phyloP scores from a whole-genome alignment of 2,797 vertebrate genomes.

The Poliocrania exsul region DNA sequence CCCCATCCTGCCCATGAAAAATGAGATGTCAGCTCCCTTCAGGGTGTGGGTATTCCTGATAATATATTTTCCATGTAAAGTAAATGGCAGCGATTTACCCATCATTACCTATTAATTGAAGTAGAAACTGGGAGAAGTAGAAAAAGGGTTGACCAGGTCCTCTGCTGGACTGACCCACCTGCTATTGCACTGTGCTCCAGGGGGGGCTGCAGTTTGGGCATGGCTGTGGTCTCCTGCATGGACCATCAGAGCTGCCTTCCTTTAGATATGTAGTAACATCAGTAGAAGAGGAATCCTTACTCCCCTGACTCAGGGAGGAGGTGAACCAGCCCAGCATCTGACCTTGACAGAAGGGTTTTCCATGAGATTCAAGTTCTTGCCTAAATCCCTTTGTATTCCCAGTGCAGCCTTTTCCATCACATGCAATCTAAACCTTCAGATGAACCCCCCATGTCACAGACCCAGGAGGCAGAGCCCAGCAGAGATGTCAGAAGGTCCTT shows the following conservation, averaged over 20 bases:
- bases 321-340: neutral
- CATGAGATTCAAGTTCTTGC: neutral
- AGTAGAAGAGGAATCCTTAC: neutral
- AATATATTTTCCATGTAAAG: neutral
- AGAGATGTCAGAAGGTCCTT: conserved; percentile 17
- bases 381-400: neutral
- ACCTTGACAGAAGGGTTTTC: neutral
- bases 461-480: neutral
- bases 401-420: neutral
- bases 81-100: neutral
- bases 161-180: neutral
- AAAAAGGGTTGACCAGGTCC: neutral
- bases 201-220: neutral
- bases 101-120: neutral
- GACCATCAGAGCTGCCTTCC: neutral
- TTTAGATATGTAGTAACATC: neutral
- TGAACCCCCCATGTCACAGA: neutral
- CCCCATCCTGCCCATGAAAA: neutral
- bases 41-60: neutral
- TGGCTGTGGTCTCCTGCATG: rapidly evolving
- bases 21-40: neutral
- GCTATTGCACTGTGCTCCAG: neutral
- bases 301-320: neutral
- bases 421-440: neutral
- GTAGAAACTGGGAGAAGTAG: neutral